A percentile compares a stretch with the other conserved stretches of the same genome.
phyloP scores from a whole-genome alignment of 1,140 invertebrate species.

The Pomacea maculata region DNA sequence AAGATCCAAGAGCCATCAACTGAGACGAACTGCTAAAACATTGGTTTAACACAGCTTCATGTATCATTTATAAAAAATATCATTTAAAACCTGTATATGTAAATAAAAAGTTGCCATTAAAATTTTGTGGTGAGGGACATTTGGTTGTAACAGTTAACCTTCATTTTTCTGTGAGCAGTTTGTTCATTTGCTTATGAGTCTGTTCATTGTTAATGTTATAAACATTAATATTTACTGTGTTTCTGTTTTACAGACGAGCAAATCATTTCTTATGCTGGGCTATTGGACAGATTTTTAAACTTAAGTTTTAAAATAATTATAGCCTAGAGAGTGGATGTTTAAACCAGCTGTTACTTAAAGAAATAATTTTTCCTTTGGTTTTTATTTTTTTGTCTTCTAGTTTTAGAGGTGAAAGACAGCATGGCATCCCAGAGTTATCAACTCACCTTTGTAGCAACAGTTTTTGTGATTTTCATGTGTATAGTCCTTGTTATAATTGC shows the following conservation, averaged over 20 bases:
- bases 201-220: too few species aligned
- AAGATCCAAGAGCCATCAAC: constrained; percentile 73
- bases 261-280: too few species aligned
- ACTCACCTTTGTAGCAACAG: constrained; percentile 3
- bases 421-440: constrained; percentile 16
- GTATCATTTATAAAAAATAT: not conserved
- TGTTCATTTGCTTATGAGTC: not conserved
- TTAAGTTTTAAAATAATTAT: too few species aligned
- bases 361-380: not conserved
- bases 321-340: too few species aligned
- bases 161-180: not conserved
- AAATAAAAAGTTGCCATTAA: not conserved
- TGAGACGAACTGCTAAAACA: not conserved
- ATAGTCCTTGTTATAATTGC: constrained; percentile 12
- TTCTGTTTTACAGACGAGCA: too few species aligned
- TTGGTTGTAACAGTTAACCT: not conserved
- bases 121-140: not conserved
- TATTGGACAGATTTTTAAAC: too few species aligned
- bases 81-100: not conserved
- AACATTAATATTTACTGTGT: too few species aligned
- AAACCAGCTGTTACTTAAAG: not conserved
- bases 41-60: not conserved
- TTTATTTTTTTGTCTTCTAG: not conserved
- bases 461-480: constrained; percentile 11
- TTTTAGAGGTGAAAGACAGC: not conserved